Evolutionary conservation across 2,797 vertebrate species (phyloP), one percentile per base, ranked within the genome.

Genomic region (Centroberyx gerrardi): DNA sequence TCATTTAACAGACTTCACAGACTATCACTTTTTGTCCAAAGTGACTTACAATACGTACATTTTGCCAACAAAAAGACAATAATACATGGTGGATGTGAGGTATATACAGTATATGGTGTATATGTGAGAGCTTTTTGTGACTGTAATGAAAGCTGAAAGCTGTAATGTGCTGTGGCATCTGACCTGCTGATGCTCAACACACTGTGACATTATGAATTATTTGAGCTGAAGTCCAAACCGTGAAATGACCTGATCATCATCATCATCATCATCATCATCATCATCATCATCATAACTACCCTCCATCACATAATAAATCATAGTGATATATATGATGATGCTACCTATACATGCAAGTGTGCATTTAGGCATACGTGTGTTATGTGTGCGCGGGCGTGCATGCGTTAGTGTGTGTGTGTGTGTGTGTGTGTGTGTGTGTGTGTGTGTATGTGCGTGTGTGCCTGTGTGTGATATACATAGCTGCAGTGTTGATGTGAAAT

Each of bases 401-500:
- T 22, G 22, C 22, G 22, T 22, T 22, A 22, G 22, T 78, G 53
- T 80, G 62, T 70, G 74, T 64, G 55, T 49, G 38, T 31, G 28
- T 59, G 44, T 60, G 27, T 38, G 65, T 63, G 51, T 48, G 82
- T 82, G 83, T 55, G 18, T 49, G 38, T 78, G 74, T 64, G 31
- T 80, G 75, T 80, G 68, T 67, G 53, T 56, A 54, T 44, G 54
- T 18, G 6, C 14, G 63, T 42, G 22, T 51, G 42, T 63, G 66
- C 61, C 56, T 72, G 22, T 63, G 44, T 53, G 17, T 38, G 13
- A 64, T 60, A 61, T 42, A 70, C 56, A 56, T 31, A 71, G 84
- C 86, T 75, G 87, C 74, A 70, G 87, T 62, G 90, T 87, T 94
- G 88, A 93, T 82, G 86, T 84, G 91, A 90, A 94, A 91, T 90